Evolutionary conservation across 92 coral and sea anemone species (phyloP), one percentile per base, ranked within the genome.

Genomic region (Paramuricea clavata): DNA sequence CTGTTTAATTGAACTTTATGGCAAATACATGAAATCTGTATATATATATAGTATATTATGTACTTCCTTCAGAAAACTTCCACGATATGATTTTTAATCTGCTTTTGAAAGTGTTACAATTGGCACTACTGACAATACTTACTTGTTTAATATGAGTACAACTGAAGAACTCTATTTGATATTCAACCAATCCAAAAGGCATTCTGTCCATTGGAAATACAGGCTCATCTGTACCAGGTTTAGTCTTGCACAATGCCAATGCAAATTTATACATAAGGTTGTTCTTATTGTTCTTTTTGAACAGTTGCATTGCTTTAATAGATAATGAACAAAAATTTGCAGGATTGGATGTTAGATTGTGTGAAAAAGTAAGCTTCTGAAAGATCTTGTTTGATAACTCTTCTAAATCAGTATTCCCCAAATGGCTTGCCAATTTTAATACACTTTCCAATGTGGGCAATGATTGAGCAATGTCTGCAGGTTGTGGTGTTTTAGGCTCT

Each of bases 111-210:
- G n/a, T n/a, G n/a, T n/a, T 8, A 2, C 8, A 36, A 36, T 36
- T 36, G 42, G 42, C 42, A 36, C 42, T 2, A 36, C 42, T 36
- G 42, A 2, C 4, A 8, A n/a, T n/a, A n/a, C n/a, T n/a, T n/a
- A 90, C 97, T 91, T 93, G 94, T 90, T 82, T 91, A 2, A 81
- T 85, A 70, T 91, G 89, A 34, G 93, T 93, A 34, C 94, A 88
- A 10, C 87, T 60, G 74, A 89, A 92, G 86, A 92, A 92, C 54
- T 92, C 91, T 0, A 87, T 87, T 41, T 87, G 91, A 52, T 89
- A 92, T 79, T 92, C 93, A 30, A 92, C 91, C 56, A 92, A 56
- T 13, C 95, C 93, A 92, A 92, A 89, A 23, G 95, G 95, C 95
- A 92, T 92, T 43, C 93, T 70, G 19, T 68, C 27, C 34, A 89